These are phyloP conservation scores for Dermatemys mawii DNA, from an alignment of 2,113 vertebrate genomes.

Conservation along the genomic window DNA sequence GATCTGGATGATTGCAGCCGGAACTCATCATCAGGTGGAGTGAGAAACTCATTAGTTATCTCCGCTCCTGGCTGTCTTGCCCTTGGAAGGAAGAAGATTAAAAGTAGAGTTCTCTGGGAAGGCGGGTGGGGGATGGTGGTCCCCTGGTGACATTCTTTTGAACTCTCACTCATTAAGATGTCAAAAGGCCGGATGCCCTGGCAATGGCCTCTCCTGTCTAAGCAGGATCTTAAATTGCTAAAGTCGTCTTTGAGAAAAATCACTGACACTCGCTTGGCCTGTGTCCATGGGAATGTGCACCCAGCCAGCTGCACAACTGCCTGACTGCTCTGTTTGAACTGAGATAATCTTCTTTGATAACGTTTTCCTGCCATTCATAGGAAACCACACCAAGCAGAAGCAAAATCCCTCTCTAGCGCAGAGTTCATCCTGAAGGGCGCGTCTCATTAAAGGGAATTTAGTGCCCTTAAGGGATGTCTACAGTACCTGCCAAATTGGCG, in stretches of 20 bases:
- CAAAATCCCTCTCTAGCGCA: neutral
- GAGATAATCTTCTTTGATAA: neutral
- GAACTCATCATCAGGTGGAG: slow-evolving; percentile 64
- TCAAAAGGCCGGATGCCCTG: slow-evolving; percentile 54
- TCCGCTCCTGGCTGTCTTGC: neutral
- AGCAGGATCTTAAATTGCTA: slow-evolving; percentile 30
- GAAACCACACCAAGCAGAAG: neutral
- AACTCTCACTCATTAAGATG: slow-evolving; percentile 61
- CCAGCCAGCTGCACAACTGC: accelerated
- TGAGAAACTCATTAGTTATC: slow-evolving; percentile 27
- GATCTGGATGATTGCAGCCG: slow-evolving; percentile 48
- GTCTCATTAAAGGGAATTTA: neutral
- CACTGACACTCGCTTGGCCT: accelerated
- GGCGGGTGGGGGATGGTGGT: neutral
- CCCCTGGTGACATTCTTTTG: slow-evolving; percentile 2
- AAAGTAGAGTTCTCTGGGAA: slow-evolving; percentile 31
- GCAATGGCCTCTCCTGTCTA: slow-evolving; percentile 31
- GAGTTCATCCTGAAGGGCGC: neutral
- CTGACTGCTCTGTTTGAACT: neutral
- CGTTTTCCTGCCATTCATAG: neutral
- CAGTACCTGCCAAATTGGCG: no score
- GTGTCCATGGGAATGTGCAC: neutral
- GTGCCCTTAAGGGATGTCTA: neutral
- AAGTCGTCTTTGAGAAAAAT: neutral
- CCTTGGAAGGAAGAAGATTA: slow-evolving; percentile 40